Evolutionary conservation across 1,140 invertebrate species (phyloP).

Genomic region (Limonius californicus): DNA sequence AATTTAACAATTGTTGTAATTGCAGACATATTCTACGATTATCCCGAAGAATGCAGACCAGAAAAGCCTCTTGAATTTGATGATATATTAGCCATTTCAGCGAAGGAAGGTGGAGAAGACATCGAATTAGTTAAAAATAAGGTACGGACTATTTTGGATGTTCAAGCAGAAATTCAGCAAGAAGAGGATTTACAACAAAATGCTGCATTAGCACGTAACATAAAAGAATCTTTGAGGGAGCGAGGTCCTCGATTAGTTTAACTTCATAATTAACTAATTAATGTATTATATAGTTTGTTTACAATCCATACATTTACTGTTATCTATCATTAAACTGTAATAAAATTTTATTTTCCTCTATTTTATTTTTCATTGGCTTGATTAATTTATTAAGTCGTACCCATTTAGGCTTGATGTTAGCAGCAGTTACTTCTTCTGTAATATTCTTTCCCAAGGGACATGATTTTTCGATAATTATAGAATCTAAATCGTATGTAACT

Average conservation of each 20-base stretch:
- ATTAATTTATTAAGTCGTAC: constrained; percentile 48
- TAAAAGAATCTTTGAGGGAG: constrained; percentile 39
- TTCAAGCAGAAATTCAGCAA: constrained; percentile 49
- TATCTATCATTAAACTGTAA: neutral
- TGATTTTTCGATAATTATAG: constrained; percentile 49
- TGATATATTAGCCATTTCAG: constrained; percentile 63
- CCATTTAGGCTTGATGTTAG: constrained; percentile 59
- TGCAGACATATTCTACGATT: constrained; percentile 48
- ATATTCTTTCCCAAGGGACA: constrained; percentile 56
- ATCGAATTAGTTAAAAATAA: constrained; percentile 54
- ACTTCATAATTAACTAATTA: constrained; percentile 17
- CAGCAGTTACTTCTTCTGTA: constrained; percentile 51
- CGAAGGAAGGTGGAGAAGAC: constrained; percentile 50
- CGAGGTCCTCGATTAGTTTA: constrained; percentile 45
- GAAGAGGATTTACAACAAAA: constrained; percentile 45
- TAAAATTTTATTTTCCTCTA: constrained; percentile 23
- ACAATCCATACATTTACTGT: too few relatives aligned
- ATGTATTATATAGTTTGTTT: too few relatives aligned
- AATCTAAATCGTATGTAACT: constrained; percentile 50
- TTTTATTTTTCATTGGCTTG: constrained; percentile 10
- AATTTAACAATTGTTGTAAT: constrained; percentile 27
- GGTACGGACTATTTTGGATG: constrained; percentile 55
- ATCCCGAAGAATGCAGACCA: constrained; percentile 65
- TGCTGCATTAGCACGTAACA: constrained; percentile 34
- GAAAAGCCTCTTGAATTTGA: constrained; percentile 66